A percentile compares a stretch with the other conserved stretches of the same genome.
Conservation (phyloP, 2,113 vertebrate genomes). For the Colistium nudipinnis region DNA sequence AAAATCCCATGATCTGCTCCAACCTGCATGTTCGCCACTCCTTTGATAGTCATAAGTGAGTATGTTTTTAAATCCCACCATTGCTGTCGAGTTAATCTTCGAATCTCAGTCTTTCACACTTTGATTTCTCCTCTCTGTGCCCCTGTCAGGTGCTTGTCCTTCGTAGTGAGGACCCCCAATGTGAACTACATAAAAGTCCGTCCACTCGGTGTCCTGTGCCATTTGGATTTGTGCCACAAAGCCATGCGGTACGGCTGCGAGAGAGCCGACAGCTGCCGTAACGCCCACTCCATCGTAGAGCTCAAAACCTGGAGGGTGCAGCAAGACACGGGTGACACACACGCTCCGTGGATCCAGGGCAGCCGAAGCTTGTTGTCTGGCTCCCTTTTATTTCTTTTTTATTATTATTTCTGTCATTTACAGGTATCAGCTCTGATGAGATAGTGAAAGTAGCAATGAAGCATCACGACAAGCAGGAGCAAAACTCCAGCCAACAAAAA, state of each 20-base stretch:
- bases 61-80: slow-evolving; percentile 24
- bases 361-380: no score
- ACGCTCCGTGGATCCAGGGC: no score
- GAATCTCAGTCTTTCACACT: background rate
- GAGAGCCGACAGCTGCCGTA: slow-evolving; percentile 86
- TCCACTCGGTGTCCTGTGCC: slow-evolving; percentile 85
- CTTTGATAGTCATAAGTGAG: slow-evolving; percentile 94
- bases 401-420: slow-evolving; percentile 31
- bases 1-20: slow-evolving; percentile 87
- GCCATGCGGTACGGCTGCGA: slow-evolving; percentile 87
- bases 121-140: background rate
- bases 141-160: slow-evolving; percentile 90
- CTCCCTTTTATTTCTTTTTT: no score
- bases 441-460: slow-evolving; percentile 91
- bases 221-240: slow-evolving; percentile 89
- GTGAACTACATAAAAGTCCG: slow-evolving; percentile 92
- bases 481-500: slow-evolving; percentile 78
- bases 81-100: no score
- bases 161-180: slow-evolving; percentile 85
- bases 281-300: slow-evolving; percentile 92
- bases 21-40: slow-evolving; percentile 86
- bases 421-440: slow-evolving; percentile 90
- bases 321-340: slow-evolving; percentile 88
- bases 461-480: slow-evolving; percentile 85
- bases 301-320: slow-evolving; percentile 94